These are phyloP conservation scores for Acanthosepion esculentum DNA, from an alignment of 2,888 invertebrate species.

Conservation along the genomic window DNA sequence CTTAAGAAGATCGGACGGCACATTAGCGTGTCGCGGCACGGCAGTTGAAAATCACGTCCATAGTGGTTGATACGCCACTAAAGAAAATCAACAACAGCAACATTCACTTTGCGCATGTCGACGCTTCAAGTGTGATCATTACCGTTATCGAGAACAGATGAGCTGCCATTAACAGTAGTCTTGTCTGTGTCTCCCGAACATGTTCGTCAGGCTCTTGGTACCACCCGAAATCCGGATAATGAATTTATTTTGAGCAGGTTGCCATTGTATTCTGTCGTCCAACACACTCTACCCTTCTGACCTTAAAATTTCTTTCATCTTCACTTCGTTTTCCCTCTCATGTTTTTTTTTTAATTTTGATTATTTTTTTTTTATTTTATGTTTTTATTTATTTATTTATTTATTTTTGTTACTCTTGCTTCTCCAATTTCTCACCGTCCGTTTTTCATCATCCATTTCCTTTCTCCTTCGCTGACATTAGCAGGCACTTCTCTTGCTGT, in stretches of 20 bases:
- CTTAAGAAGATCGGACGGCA: too few species aligned
- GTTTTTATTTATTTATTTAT: too few species aligned
- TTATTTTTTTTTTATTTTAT: too few species aligned
- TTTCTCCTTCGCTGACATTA: not conserved
- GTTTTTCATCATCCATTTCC: not conserved
- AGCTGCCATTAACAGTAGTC: not conserved
- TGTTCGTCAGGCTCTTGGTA: not conserved
- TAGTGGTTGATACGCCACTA: too few species aligned
- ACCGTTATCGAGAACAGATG: not conserved
- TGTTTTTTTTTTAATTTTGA: too few species aligned
- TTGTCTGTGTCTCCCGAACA: too few species aligned
- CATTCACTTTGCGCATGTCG: not conserved
- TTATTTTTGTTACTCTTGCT: too few species aligned
- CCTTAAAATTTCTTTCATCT: not conserved
- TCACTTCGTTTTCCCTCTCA: not conserved
- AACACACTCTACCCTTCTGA: too few species aligned
- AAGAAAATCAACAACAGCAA: too few species aligned
- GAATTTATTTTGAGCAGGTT: not conserved
- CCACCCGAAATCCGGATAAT: not conserved
- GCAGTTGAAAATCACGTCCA: too few species aligned
- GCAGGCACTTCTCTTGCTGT: not conserved
- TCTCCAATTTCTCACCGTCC: not conserved
- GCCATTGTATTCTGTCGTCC: not conserved
- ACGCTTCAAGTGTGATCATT: not conserved
- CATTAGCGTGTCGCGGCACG: too few species aligned